phyloP scores from a whole-genome alignment of 2,888 invertebrate genomes.

The Drosophila helvetica region DNA sequence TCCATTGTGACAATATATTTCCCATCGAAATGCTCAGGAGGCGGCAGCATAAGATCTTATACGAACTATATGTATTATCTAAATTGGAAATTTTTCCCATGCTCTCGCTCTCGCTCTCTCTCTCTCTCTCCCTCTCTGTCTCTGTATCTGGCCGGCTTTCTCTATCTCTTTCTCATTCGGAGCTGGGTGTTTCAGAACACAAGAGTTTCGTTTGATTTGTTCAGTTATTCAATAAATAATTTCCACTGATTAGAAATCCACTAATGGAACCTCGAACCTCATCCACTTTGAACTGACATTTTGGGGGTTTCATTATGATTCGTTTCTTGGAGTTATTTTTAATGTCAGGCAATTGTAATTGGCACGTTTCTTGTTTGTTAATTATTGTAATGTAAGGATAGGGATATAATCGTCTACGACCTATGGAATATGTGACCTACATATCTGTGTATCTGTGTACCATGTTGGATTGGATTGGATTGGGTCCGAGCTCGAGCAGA shows the following conservation, averaged over 20 bases:
- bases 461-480: neutral
- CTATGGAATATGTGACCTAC: slow-evolving; percentile 5
- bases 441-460: neutral
- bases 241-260: neutral
- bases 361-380: slow-evolving; percentile 62
- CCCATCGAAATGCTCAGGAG: slow-evolving; percentile 16
- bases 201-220: neutral
- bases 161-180: neutral
- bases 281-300: slow-evolving; percentile 14
- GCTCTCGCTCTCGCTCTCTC: neutral
- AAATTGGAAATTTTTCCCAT: slow-evolving; percentile 1
- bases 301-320: neutral
- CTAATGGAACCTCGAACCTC: neutral
- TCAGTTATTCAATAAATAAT: neutral
- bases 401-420: slow-evolving; percentile 7
- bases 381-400: slow-evolving; percentile 42
- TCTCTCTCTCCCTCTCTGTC: neutral
- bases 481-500: neutral
- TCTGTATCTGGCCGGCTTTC: neutral
- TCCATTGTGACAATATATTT: slow-evolving; percentile 12
- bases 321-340: slow-evolving; percentile 9
- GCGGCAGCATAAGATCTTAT: neutral
- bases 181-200: neutral
- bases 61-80: slow-evolving; percentile 18
- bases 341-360: slow-evolving; percentile 66